phyloP scores from a whole-genome alignment of 2,888 invertebrate species.

The Zaprionus bogoriensis region DNA sequence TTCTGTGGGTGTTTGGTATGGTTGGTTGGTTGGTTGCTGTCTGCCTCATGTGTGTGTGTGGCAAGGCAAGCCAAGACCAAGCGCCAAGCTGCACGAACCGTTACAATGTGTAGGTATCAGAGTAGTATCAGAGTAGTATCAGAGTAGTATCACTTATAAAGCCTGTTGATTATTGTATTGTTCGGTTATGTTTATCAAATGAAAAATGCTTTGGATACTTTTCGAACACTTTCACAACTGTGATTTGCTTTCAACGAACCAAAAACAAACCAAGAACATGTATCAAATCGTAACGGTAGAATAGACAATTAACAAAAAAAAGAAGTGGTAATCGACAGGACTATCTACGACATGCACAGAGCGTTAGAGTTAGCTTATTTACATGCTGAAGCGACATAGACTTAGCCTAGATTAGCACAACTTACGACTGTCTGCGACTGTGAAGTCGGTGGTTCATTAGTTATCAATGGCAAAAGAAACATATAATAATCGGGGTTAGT shows the following conservation, averaged over 20 bases:
- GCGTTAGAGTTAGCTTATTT: conserved; percentile 17
- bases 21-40: conserved; percentile 15
- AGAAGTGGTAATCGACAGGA: neutral
- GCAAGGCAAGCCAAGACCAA: conserved; percentile 59
- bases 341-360: conserved; percentile 29
- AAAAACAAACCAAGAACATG: conserved; percentile 40
- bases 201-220: conserved; percentile 43
- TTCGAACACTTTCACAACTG: conserved; percentile 73
- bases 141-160: conserved; percentile 28
- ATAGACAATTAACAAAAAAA: conserved; percentile 16
- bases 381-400: conserved; percentile 49
- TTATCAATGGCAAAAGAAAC: conserved; percentile 17
- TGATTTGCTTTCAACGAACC: conserved; percentile 75
- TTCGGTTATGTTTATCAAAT: conserved; percentile 42
- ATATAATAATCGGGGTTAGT: conserved; percentile 39
- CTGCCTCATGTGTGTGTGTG: conserved; percentile 21
- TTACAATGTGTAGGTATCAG: no score
- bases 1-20: neutral
- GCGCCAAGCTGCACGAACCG: conserved; percentile 57
- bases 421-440: conserved; percentile 81
- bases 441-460: conserved; percentile 43
- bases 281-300: conserved; percentile 9
- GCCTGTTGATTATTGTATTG: conserved; percentile 44
- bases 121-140: conserved; percentile 9
- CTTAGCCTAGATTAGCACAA: conserved; percentile 43